Evolutionary conservation across 2,797 vertebrate genomes (phyloP), one percentile per base, ranked within the genome.

Genomic region (Furcifer pardalis): DNA sequence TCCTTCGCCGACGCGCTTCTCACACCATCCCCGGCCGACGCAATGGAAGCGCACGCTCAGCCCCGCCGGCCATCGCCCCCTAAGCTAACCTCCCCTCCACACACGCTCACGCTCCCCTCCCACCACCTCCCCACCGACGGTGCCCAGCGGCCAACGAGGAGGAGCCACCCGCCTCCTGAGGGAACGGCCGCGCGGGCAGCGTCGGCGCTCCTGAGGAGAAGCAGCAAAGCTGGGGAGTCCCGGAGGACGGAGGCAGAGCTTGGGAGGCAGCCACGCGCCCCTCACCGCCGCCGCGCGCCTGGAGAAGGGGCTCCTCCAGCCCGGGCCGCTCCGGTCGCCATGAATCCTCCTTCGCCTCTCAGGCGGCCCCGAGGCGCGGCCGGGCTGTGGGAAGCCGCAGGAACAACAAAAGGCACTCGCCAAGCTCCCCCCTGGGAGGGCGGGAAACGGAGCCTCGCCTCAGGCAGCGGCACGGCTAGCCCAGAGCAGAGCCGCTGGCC

Each of bases 241-340:
- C n/a, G 17, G 12, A 10, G 42, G 2, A 60, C 42, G 42, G 60
- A 40, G 42, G 32, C 30, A 23, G 66, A 35, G 80, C 35, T 49
- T 27, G 15, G n/a, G 63, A 13, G 32, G 59, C 3, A 7, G 42
- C 40, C 32, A 63, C 30, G 13, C 12, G 10, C 25, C 1, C 1
- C 83, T 90, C 90, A 88, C 79, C 88, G 68, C 52, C 52, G 52
- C 52, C 52, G 52, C 23, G 89, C 87, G 87, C 66, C 66, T 35
- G 15, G 35, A 30, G 25, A 40, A 6, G 35, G 35, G 17, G 49
- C 66, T 10, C 65, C 15, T 12, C 30, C n/a, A 10, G 65, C 13
- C 17, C 5, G 8, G 23, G 23, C 25, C 62, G 62, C 8, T 10
- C 62, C 62, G 27, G 9, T 12, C 27, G 62, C 62, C 27, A n/a